Base-by-base conservation (phyloP, 1,140 invertebrate genomes). In the Hetaerina americana region DNA sequence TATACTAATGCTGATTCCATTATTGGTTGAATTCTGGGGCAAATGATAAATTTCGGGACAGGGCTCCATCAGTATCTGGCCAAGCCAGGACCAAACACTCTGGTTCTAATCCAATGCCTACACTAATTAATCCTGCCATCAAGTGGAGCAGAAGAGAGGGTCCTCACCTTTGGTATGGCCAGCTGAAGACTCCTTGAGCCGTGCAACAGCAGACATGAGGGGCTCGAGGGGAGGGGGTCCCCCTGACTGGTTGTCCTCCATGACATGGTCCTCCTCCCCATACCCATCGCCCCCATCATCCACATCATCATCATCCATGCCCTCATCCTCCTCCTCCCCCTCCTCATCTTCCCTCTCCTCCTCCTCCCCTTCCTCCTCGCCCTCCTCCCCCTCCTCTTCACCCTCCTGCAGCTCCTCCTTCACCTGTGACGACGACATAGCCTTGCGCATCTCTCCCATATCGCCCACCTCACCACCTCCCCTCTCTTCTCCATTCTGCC, bases 291-390 rank as follows among this genome's bases (percentile, higher is more conserved):
- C 5, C 0, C 22, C 57, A 5, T 71, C 71, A 5, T 18, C 25
- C 18, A 28, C 12, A 31, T 70, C 70, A 5, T 40, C 49, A 68
- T 71, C 66, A 6, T 71, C 71, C 28, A 26, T 29, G 8, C 29
- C 70, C n/a, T 27, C 69, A 12, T 70, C 27, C n/a, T 31, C 69
- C 25, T 24, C 69, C 3, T 67, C 66, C 18, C 26, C 66, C 24
- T 66, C 66, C 8, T 71, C 71, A n/a, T 71, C 66, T 25, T 28
- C 71, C 8, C 26, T 8, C n/a, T 71, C 71, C 5, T 68, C 66
- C 8, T 66, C 27, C 5, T 68, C 66, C 8, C 24, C 27, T 69
- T 66, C 66, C 18, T 71, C 71, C 12, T 49, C 24, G 15, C 31
- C 31, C 12, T 31, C 27, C 5, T 71, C 71, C 1, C 29, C 66